phyloP scores from a whole-genome alignment of 1,140 invertebrate species.

The Drosophila azteca region DNA sequence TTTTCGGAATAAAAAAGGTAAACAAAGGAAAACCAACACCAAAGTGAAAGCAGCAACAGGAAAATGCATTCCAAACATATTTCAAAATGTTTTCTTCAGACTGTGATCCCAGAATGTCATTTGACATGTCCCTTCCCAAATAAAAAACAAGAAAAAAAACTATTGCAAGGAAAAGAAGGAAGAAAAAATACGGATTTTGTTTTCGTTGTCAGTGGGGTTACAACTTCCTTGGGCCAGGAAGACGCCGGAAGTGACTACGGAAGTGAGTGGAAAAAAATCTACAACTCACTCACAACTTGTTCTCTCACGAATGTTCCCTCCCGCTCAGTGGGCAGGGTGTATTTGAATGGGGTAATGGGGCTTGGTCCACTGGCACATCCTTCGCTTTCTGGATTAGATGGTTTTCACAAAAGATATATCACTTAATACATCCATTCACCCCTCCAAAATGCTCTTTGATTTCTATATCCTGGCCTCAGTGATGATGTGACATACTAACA shows the following conservation, averaged over 20 bases:
- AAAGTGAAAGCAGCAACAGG: constrained; percentile 20
- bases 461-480: too few species aligned
- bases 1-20: not conserved
- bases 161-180: constrained; percentile 17
- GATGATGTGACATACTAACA: too few species aligned
- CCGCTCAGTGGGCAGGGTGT: not conserved
- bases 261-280: constrained; percentile 63
- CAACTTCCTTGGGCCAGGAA: constrained; percentile 70
- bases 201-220: constrained; percentile 52
- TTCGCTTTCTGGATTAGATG: too few species aligned
- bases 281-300: constrained; percentile 31
- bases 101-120: constrained; percentile 45
- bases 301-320: constrained; percentile 1
- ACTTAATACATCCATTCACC: too few species aligned
- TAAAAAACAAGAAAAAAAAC: constrained; percentile 5
- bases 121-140: constrained; percentile 16
- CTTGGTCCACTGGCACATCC: too few species aligned
- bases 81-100: constrained; percentile 40
- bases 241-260: constrained; percentile 65
- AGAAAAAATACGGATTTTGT: constrained; percentile 34
- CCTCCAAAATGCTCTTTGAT: too few species aligned
- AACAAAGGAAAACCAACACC: not conserved
- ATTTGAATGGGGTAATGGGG: too few species aligned
- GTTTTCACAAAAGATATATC: too few species aligned
- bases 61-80: constrained; percentile 36